Evolutionary conservation across 2,113 vertebrate species (phyloP).

Genomic region (Callospermophilus lateralis): DNA sequence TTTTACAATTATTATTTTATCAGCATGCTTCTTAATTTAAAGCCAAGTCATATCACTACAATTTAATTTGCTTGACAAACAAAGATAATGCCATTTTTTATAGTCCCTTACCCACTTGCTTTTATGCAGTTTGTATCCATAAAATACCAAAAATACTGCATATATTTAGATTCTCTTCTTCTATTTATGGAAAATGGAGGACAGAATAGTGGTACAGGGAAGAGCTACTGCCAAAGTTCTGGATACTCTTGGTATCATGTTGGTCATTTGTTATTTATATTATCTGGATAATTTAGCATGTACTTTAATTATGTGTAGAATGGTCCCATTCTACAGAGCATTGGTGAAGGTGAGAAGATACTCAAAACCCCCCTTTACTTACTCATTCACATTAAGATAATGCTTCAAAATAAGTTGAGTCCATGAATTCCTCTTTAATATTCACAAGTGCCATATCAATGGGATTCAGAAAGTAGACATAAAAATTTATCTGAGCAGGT

Average conservation of each 20-base stretch:
- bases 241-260: not conserved
- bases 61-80: slow-evolving; percentile 10
- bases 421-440: not conserved
- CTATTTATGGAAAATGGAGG: not conserved
- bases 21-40: slow-evolving; percentile 33
- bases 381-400: not conserved
- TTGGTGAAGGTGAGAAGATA: not conserved
- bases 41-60: not conserved
- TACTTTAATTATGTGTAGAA: not conserved
- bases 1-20: slow-evolving; percentile 34
- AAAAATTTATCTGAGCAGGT: not conserved
- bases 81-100: not conserved
- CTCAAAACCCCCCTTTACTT: not conserved
- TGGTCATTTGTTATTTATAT: not conserved
- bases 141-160: not conserved
- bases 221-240: not conserved
- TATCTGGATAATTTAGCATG: not conserved
- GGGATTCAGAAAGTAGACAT: not conserved
- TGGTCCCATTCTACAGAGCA: not conserved
- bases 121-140: not conserved
- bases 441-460: not conserved
- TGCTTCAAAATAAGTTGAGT: not conserved
- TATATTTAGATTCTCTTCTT: not conserved
- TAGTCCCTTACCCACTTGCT: not conserved
- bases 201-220: not conserved